phyloP scores from a whole-genome alignment of 2,888 invertebrate genomes.

The Oxyteleia sp. region DNA sequence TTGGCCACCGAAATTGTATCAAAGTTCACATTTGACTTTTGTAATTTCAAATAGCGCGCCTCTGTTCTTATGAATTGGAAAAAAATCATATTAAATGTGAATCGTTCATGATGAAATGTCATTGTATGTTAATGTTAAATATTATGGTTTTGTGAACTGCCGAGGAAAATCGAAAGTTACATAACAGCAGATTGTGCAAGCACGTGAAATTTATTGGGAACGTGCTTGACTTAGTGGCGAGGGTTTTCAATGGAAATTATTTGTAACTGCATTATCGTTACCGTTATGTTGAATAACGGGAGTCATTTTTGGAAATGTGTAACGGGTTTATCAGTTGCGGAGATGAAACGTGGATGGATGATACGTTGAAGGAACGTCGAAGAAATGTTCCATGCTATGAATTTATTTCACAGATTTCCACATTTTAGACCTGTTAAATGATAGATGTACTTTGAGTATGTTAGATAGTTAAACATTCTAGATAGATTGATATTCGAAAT shows the following conservation, averaged over 20 bases:
- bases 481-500: too few relatives aligned
- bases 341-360: background rate
- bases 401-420: too few relatives aligned
- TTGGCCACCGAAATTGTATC: conserved; percentile 50
- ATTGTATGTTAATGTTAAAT: conserved; percentile 63
- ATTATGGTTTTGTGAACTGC: conserved; percentile 47
- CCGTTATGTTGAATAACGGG: conserved; percentile 53
- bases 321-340: conserved; percentile 5
- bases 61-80: conserved; percentile 7
- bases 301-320: conserved; percentile 29
- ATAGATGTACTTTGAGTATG: too few relatives aligned
- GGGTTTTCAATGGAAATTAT: conserved; percentile 46
- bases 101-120: conserved; percentile 27
- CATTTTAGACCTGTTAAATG: too few relatives aligned
- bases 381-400: too few relatives aligned
- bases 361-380: too few relatives aligned
- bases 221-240: conserved; percentile 42
- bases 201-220: conserved; percentile 58
- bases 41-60: conserved; percentile 11
- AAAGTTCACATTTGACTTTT: conserved; percentile 37
- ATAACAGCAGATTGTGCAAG: conserved; percentile 50
- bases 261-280: conserved; percentile 28
- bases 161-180: conserved; percentile 60
- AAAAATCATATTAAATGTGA: conserved; percentile 46
- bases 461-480: too few relatives aligned